Conservation (phyloP, 1,140 invertebrate genomes). For the Drosophila baimaii region DNA sequence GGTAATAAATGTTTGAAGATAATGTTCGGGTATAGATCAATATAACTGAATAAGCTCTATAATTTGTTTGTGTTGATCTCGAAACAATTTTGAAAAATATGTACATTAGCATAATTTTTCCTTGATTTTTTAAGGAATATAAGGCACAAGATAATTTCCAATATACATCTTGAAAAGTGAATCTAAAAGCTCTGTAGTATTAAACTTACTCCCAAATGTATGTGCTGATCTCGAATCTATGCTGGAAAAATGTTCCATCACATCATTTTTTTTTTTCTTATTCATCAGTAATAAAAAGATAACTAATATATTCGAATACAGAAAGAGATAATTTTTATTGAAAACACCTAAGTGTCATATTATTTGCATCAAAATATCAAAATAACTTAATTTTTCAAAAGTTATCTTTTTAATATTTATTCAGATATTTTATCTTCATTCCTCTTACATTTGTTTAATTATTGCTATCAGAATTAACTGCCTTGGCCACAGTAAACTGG, state of each 20-base stretch:
- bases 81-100: too few species aligned
- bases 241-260: not conserved
- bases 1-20: not conserved
- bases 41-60: too few species aligned
- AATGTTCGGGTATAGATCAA: too few species aligned
- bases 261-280: not conserved
- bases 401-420: not conserved
- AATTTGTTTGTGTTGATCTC: too few species aligned
- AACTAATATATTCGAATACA: not conserved
- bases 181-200: too few species aligned
- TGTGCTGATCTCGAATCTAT: not conserved
- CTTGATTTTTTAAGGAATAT: too few species aligned
- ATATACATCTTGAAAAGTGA: too few species aligned
- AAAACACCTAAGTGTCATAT: not conserved
- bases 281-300: not conserved
- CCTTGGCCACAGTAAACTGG: constrained; percentile 61
- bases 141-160: too few species aligned
- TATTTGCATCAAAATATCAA: not conserved
- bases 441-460: not conserved
- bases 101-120: too few species aligned
- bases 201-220: too few species aligned
- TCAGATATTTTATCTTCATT: not conserved
- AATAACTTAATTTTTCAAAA: not conserved
- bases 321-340: not conserved
- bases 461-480: constrained; percentile 31